Evolutionary conservation across 1,140 invertebrate genomes (phyloP), one percentile per base, ranked within the genome.

Genomic region (Solen grandis): DNA sequence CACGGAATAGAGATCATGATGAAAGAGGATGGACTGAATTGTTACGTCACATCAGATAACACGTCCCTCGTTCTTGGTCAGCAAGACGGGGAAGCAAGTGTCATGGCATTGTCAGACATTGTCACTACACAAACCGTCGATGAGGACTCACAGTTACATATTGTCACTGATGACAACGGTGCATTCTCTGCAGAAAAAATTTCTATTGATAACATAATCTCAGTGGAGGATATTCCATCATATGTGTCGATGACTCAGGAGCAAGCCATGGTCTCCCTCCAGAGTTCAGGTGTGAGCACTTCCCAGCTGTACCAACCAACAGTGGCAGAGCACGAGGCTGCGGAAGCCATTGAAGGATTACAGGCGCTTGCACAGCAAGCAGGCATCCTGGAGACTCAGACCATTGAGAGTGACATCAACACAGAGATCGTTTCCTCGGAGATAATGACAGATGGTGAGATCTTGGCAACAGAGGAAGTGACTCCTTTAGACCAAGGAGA

Each of bases 1-100:
- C 91, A 92, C 73, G 87, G 89, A 27, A 92, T 92, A 41, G 87
- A 88, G 50, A 88, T 91, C 19, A 81, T 90, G 8, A 84, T 89
- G 85, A 86, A 87, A 63, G 87, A 89, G 29, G 90, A 90, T 75
- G 89, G 88, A 2, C 82, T 78, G n/a, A 89, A 84, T 57, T 88
- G 86, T 63, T 87, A 88, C 75, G 81, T 89, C 0, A 84, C 87
- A 27, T 41, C 66, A 65, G 70, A 73, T 25, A 73, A 57, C 25
- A 72, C 55, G 25, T 59, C 65, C 1, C 76, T 38, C 8, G 35
- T 60, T 13, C 68, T 78, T 25, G 63, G 65, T 46, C 60, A 52
- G 50, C 55, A 52, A 46, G 25, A 57, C 46, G 16, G 41, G 8
- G n/a, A 41, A 63, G 63, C 81, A 33, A 86, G 84, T 57, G 78